Evolutionary conservation across 2,888 invertebrate species (phyloP).

Genomic region (Xanthostigma xanthostigma): DNA sequence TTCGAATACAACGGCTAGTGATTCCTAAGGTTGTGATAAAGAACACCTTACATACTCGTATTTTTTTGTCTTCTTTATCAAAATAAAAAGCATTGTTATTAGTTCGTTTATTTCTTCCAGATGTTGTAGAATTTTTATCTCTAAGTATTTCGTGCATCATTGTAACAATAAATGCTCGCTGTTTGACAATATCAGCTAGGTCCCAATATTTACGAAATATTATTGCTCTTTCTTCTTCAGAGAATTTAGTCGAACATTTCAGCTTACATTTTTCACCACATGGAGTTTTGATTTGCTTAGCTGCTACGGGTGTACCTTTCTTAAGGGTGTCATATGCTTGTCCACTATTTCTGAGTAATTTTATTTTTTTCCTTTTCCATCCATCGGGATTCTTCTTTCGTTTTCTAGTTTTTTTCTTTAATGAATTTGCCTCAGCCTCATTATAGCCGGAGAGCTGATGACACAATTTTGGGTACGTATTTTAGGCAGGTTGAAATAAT

Average conservation of each 20-base stretch:
- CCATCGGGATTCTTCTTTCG: no score
- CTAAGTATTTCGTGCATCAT: background rate
- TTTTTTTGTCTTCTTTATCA: background rate
- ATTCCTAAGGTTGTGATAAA: conserved; percentile 2
- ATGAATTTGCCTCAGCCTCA: no score
- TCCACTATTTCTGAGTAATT: no score
- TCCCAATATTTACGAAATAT: background rate
- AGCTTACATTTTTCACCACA: background rate
- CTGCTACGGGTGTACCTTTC: no score
- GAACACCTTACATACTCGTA: conserved; percentile 1
- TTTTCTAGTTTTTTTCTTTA: no score
- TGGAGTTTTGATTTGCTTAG: background rate
- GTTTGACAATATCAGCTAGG: background rate
- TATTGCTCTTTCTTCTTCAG: no score
- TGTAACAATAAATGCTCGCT: background rate
- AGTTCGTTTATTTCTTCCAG: background rate
- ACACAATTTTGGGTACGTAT: no score
- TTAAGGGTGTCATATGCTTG: no score
- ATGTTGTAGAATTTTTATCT: background rate
- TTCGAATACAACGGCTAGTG: background rate
- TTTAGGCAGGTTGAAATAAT: no score
- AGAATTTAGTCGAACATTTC: background rate
- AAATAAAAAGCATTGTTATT: conserved; percentile 2
- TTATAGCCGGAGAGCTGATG: no score
- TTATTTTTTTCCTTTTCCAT: no score